Evolutionary conservation across 2,797 vertebrate genomes (phyloP).

Genomic region (Pempheris klunzingeri): DNA sequence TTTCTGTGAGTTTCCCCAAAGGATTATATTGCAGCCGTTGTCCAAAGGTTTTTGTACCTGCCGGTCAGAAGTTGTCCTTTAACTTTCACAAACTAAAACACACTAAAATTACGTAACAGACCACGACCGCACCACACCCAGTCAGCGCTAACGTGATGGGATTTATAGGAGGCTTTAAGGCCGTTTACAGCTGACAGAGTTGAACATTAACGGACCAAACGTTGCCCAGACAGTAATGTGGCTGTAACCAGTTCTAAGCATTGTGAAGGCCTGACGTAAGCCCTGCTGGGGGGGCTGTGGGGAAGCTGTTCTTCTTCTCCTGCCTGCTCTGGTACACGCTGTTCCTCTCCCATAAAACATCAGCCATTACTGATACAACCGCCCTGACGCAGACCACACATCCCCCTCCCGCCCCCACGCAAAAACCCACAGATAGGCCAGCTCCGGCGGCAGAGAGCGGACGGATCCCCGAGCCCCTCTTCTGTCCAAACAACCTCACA

Average conservation of each 20-base stretch:
- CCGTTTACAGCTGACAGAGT: not conserved
- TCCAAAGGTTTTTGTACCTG: too few relatives aligned
- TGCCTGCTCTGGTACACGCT: not conserved
- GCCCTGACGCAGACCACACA: conserved; percentile 25
- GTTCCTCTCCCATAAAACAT: conserved; percentile 31
- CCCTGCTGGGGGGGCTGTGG: not conserved
- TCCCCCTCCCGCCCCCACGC: not conserved
- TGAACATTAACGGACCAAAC: not conserved
- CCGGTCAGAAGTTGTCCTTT: too few relatives aligned
- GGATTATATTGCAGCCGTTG: too few relatives aligned
- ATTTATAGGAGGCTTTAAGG: not conserved
- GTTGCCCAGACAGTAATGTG: not conserved
- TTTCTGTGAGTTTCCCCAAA: too few relatives aligned
- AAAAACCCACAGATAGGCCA: conserved; percentile 13
- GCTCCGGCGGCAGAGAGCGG: conserved; percentile 13
- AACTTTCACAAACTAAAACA: not conserved
- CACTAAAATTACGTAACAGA: conserved; percentile 12
- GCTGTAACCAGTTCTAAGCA: not conserved
- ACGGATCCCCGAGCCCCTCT: conserved; percentile 19
- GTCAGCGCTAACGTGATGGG: not conserved
- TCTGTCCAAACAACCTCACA: conserved; percentile 62
- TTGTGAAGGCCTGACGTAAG: not conserved
- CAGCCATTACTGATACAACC: conserved; percentile 25
- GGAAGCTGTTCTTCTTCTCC: not conserved
- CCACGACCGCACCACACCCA: not conserved